Percentiles rank a stretch among this genome's conserved stretches.
Evolutionary conservation across 2,113 vertebrate genomes (phyloP).

Genomic region (Rafetus swinhoei): DNA sequence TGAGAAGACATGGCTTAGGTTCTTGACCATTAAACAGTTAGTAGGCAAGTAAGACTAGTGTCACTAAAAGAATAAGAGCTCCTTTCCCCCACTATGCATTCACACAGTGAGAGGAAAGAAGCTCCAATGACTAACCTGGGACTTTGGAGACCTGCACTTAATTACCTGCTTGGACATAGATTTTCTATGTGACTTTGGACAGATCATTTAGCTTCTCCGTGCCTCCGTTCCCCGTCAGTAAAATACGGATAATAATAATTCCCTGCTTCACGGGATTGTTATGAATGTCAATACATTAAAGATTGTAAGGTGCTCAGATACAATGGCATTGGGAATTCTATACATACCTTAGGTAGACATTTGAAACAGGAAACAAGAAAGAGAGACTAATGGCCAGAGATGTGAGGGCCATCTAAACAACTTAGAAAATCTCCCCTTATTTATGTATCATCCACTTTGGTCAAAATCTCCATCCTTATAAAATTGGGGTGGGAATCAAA

Average conservation of each 20-base stretch:
- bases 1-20: background rate
- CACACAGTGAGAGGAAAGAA: background rate
- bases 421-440: background rate
- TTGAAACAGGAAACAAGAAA: background rate
- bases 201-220: background rate
- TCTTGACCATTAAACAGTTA: background rate
- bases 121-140: background rate
- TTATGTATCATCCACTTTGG: background rate
- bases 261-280: background rate
- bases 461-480: background rate
- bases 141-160: background rate
- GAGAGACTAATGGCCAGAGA: too few species aligned
- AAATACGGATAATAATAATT: background rate
- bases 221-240: background rate
- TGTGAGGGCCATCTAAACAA: too few species aligned
- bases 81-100: background rate
- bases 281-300: background rate
- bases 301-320: background rate
- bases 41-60: background rate
- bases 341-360: background rate
- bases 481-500: background rate
- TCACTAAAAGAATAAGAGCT: background rate
- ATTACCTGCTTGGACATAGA: background rate
- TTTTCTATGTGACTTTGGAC: background rate
- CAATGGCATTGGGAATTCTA: background rate